These are phyloP conservation scores for Leptodactylus fallax DNA, from an alignment of 2,797 vertebrate genomes.

Conservation along the genomic window DNA sequence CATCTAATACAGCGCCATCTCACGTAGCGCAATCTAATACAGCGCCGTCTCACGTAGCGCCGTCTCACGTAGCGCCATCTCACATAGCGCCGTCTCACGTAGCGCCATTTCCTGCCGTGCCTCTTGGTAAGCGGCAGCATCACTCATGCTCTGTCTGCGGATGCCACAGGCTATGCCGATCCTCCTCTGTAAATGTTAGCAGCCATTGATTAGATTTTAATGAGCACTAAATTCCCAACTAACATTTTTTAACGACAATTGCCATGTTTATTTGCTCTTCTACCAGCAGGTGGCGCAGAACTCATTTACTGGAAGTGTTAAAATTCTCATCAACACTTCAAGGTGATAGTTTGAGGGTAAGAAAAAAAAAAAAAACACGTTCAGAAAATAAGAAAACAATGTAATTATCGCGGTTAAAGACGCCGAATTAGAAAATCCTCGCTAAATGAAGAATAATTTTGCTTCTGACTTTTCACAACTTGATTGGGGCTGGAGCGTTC, in stretches of 20 bases:
- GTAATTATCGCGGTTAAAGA: constrained; percentile 19
- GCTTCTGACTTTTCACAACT: background rate
- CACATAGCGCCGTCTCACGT: background rate
- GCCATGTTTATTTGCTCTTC: background rate
- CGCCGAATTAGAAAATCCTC: background rate
- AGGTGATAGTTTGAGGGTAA: constrained; percentile 12
- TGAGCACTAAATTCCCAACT: constrained; percentile 47
- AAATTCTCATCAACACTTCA: constrained; percentile 30
- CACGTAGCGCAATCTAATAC: no score
- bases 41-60: no score
- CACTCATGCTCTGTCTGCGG: background rate
- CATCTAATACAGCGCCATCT: background rate
- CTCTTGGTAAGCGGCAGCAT: constrained; percentile 10
- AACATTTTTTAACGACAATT: constrained; percentile 7
- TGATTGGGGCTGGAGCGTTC: background rate
- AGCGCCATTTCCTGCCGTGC: background rate
- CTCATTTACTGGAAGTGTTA: constrained; percentile 20
- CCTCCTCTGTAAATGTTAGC: constrained; percentile 48
- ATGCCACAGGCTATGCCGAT: constrained; percentile 1
- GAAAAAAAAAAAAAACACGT: constrained; percentile 5
- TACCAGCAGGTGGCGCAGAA: constrained; percentile 49
- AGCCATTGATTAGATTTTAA: constrained; percentile 47
- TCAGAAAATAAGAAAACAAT: constrained; percentile 22
- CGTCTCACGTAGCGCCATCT: background rate
- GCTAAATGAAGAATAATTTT: constrained; percentile 1